A percentile compares a stretch with the other conserved stretches of the same genome.
These are phyloP conservation scores for Phainopepla nitens DNA, from an alignment of 2,113 vertebrate species.

Conservation along the genomic window DNA sequence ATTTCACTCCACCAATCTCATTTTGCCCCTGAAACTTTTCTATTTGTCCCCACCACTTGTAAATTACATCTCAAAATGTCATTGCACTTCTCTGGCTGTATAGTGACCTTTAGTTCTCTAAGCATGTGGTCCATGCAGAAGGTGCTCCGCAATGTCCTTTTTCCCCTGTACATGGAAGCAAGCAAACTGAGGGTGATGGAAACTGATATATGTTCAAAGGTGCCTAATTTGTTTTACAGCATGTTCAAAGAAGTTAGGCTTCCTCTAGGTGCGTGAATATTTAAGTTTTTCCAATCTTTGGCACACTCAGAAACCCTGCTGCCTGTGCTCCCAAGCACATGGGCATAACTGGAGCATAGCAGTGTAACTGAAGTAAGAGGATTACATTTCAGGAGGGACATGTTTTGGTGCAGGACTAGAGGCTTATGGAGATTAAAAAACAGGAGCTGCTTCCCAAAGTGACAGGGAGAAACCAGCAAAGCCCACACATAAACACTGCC, in stretches of 20 bases:
- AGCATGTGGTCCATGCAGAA: neutral
- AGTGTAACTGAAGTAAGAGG: slow-evolving; percentile 24
- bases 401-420: neutral
- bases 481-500: neutral
- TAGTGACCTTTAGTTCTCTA: neutral
- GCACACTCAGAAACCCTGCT: neutral
- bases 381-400: slow-evolving; percentile 43
- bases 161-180: fast-evolving
- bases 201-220: neutral
- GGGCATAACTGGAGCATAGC: neutral
- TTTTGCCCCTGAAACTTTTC: neutral
- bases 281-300: neutral
- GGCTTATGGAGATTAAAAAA: slow-evolving; percentile 28
- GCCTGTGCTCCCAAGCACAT: neutral
- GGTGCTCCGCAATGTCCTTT: neutral
- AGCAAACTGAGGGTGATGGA: neutral
- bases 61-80: neutral
- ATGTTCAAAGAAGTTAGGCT: neutral
- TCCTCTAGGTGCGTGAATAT: neutral
- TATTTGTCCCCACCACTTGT: neutral
- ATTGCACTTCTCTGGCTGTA: neutral
- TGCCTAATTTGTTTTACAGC: neutral
- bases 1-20: neutral
- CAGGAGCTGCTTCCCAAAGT: neutral
- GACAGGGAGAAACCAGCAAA: neutral